Evolutionary conservation across 2,888 invertebrate species (phyloP).

Genomic region (Lucinisca nassula): DNA sequence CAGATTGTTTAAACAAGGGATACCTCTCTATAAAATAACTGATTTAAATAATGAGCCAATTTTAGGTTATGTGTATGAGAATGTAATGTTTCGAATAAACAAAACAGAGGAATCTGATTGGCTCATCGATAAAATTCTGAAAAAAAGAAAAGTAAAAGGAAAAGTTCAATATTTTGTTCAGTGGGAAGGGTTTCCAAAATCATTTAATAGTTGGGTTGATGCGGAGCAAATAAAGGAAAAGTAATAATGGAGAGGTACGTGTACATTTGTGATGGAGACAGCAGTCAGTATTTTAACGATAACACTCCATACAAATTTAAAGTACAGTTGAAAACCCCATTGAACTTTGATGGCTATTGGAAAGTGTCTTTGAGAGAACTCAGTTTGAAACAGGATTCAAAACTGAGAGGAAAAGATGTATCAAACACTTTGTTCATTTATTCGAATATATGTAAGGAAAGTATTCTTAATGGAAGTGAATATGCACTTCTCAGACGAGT

Average conservation of each 20-base stretch:
- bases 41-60: constrained; percentile 45
- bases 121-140: constrained; percentile 51
- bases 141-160: constrained; percentile 43
- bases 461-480: constrained; percentile 40
- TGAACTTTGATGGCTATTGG: constrained; percentile 57
- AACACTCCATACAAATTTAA: constrained; percentile 49
- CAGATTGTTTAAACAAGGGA: constrained; percentile 48
- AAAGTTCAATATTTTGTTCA: constrained; percentile 46
- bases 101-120: constrained; percentile 53
- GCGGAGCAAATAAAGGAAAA: constrained; percentile 42
- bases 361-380: constrained; percentile 57
- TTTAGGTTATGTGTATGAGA: constrained; percentile 32
- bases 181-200: constrained; percentile 44
- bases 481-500: constrained; percentile 46
- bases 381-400: constrained; percentile 17
- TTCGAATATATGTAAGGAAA: constrained; percentile 53
- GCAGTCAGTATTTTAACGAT: constrained; percentile 36
- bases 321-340: constrained; percentile 44
- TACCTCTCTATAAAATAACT: constrained; percentile 44
- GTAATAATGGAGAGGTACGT: constrained; percentile 8
- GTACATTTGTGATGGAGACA: constrained; percentile 40
- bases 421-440: constrained; percentile 39
- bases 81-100: constrained; percentile 42
- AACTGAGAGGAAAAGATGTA: constrained; percentile 1
- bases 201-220: constrained; percentile 49